Evolutionary conservation across 53 echinoderm and acorn worm genomes (phyloP).

Genomic region (Apostichopus leukothele): DNA sequence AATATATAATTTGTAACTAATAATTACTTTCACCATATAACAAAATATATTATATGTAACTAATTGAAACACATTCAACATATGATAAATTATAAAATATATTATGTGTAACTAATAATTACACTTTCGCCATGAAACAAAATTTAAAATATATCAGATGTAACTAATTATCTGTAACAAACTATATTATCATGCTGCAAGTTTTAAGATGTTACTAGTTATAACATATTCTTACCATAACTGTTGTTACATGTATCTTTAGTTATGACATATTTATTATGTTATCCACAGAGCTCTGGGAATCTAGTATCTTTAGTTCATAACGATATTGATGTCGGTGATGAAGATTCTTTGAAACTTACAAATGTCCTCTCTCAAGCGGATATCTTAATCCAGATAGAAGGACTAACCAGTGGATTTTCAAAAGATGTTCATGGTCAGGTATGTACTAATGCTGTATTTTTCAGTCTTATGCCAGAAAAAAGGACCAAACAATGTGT

Average conservation of each 20-base stretch:
- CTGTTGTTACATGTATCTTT: neutral
- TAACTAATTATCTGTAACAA: too few relatives aligned
- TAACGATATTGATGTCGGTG: slow-evolving; percentile 62
- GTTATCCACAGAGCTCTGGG: slow-evolving; percentile 51
- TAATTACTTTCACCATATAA: too few relatives aligned
- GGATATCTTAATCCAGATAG: slow-evolving; percentile 66
- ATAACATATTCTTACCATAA: neutral
- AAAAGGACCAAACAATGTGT: too few relatives aligned
- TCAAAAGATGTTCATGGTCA: slow-evolving; percentile 94
- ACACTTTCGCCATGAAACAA: too few relatives aligned
- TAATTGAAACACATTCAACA: too few relatives aligned
- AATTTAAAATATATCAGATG: too few relatives aligned
- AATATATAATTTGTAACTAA: too few relatives aligned
- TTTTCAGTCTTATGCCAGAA: too few relatives aligned
- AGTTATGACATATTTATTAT: neutral
- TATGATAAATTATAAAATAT: too few relatives aligned
- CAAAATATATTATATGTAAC: too few relatives aligned
- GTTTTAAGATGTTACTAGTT: neutral
- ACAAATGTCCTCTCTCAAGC: slow-evolving; percentile 60
- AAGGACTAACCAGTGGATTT: slow-evolving; percentile 79
- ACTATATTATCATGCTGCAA: too few relatives aligned
- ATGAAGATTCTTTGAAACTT: slow-evolving; percentile 59
- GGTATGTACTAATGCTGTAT: slow-evolving; percentile 48
- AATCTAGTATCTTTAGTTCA: slow-evolving; percentile 70
- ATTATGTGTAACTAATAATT: too few relatives aligned